Percentiles rank a stretch among this genome's conserved stretches.
These are phyloP conservation scores for Hyperoodon ampullatus DNA, from an alignment of 2,113 vertebrate genomes.

Conservation along the genomic window DNA sequence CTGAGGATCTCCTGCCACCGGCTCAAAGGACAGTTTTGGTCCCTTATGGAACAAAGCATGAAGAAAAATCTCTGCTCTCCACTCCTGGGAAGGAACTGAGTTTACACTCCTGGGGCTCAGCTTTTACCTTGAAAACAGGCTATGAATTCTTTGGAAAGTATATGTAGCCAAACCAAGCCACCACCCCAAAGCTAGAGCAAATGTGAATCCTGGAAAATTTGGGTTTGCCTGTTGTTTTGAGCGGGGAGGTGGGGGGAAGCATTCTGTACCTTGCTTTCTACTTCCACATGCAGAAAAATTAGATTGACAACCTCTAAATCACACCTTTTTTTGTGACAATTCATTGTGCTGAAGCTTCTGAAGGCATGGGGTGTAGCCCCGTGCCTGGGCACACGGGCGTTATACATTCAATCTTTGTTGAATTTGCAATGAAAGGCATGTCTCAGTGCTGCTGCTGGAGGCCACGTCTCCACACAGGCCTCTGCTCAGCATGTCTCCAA, in stretches of 20 bases:
- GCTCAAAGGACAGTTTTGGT: not conserved
- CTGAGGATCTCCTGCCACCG: not conserved
- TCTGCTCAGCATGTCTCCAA: not conserved
- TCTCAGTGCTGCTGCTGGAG: not conserved
- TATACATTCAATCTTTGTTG: not conserved
- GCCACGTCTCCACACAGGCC: not conserved
- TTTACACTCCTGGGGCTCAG: not conserved
- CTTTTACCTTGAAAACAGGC: not conserved
- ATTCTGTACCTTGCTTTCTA: not conserved
- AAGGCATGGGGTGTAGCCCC: rapidly evolving
- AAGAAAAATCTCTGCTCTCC: not conserved
- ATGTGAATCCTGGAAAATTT: not conserved
- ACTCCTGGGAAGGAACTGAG: not conserved
- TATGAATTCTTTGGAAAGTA: not conserved
- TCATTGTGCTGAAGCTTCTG: not conserved
- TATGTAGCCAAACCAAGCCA: not conserved
- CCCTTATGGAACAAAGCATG: not conserved
- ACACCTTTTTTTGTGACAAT: not conserved
- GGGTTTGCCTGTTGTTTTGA: not conserved
- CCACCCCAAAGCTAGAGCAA: not conserved
- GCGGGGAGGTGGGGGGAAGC: not conserved
- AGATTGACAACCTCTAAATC: not conserved
- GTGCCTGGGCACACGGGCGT: rapidly evolving
- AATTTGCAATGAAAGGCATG: not conserved
- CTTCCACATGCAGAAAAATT: not conserved